Evolutionary conservation across 2,797 vertebrate genomes (phyloP), one percentile per base, ranked within the genome.

Genomic region (Danio albolineatus): DNA sequence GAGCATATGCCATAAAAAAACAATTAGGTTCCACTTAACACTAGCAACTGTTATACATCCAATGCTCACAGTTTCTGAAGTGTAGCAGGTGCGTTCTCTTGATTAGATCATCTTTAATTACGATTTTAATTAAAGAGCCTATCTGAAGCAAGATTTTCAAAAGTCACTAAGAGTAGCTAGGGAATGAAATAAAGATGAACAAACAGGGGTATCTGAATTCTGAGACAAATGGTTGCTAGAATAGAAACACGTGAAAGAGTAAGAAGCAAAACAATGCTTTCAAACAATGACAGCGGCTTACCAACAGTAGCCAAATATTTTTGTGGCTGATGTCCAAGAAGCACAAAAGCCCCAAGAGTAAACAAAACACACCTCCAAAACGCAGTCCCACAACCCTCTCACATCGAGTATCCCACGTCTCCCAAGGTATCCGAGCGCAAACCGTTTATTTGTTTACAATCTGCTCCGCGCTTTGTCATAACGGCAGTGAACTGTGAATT

Each of bases 31-130:
- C 67, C 83, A 81, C 85, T 86, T 86, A 85, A 85, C 85, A 88
- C 79, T 54, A 82, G 82, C 82, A 94, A 87, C 86, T 87, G 87
- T 91, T 91, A 94, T 91, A 93, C 92, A 92, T 93, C 92, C 88
- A 46, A 7, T 54, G 88, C 91, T 91, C 92, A 92, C 91, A 86
- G 76, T 91, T 92, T 88, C 87, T 76, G 85, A 87, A 84, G 90
- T 87, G 92, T 90, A 94, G 92, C 95, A 96, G 95, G 94, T 96
- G 95, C 93, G 94, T 94, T 92, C 89, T 95, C 93, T 95, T 94
- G 92, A 95, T 95, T 93, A 95, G 93, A 96, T 96, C 94, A 94
- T 95, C 94, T 95, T 94, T 95, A 95, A 95, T 96, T 95, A 95
- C 91, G 92, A 94, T 95, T 96, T 95, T 95, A 96, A 96, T 96